phyloP scores from a whole-genome alignment of 2,113 vertebrate species.

The Protomyctophum bolini region DNA sequence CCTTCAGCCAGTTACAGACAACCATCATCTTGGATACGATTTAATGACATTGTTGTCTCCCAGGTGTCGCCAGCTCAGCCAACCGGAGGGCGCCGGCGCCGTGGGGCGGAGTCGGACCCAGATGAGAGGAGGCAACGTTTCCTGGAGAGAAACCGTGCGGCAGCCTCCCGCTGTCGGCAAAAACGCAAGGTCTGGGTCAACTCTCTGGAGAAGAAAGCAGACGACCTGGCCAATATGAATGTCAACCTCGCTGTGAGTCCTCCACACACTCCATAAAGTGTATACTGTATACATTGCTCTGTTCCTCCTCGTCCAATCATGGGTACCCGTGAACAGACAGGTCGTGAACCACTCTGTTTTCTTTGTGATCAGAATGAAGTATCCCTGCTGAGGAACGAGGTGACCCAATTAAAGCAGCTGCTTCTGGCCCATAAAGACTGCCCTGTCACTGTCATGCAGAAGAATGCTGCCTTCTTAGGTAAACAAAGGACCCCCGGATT shows the following conservation, averaged over 20 bases:
- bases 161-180: slow-evolving; percentile 93
- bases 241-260: slow-evolving; percentile 88
- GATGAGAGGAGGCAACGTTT: slow-evolving; percentile 93
- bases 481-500: slow-evolving; percentile 25
- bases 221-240: slow-evolving; percentile 91
- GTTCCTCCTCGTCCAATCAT: too few relatives aligned
- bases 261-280: not conserved
- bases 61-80: slow-evolving; percentile 94
- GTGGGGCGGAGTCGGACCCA: slow-evolving; percentile 90
- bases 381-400: slow-evolving; percentile 89
- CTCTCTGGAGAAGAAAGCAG: slow-evolving; percentile 94
- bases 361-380: slow-evolving; percentile 81
- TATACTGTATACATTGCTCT: not conserved
- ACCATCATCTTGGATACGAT: too few relatives aligned
- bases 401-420: slow-evolving; percentile 95
- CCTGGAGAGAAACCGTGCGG: slow-evolving; percentile 91
- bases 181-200: slow-evolving; percentile 95
- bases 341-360: slow-evolving; percentile 5
- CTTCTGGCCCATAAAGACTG: slow-evolving; percentile 97
- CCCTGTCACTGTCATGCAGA: slow-evolving; percentile 94
- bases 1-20: too few relatives aligned
- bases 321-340: too few relatives aligned
- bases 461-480: slow-evolving; percentile 85
- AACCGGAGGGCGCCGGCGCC: slow-evolving; percentile 86
- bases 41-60: not conserved